phyloP scores from a whole-genome alignment of 2,888 invertebrate species.

The Drosophila fungiperda region DNA sequence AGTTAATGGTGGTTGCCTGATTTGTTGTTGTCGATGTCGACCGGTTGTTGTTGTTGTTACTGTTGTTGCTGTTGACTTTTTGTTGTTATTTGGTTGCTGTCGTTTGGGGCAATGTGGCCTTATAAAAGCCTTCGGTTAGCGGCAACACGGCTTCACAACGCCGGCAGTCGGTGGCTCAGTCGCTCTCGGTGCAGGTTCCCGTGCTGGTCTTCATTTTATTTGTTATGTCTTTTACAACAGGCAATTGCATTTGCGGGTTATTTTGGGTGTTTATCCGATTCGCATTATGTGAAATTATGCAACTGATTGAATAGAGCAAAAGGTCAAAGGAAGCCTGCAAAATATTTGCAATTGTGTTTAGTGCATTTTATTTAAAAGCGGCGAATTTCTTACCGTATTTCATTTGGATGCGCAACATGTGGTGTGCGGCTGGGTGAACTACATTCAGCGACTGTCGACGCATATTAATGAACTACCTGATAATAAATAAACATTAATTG shows the following conservation, averaged over 20 bases:
- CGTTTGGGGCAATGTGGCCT: slow-evolving; percentile 45
- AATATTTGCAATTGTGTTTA: neutral
- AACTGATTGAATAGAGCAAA: slow-evolving; percentile 30
- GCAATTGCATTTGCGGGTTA: slow-evolving; percentile 11
- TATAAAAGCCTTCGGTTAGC: slow-evolving; percentile 79
- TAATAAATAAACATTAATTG: slow-evolving; percentile 12
- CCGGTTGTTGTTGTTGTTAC: slow-evolving; percentile 38
- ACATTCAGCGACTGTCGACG: slow-evolving; percentile 35
- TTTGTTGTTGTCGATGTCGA: slow-evolving; percentile 54
- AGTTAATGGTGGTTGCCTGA: slow-evolving; percentile 79
- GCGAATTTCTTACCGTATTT: neutral
- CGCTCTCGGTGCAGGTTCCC: slow-evolving; percentile 52
- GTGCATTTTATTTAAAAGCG: neutral
- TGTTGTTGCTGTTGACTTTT: slow-evolving; percentile 26
- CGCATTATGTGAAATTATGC: slow-evolving; percentile 62
- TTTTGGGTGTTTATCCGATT: slow-evolving; percentile 4
- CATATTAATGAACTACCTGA: slow-evolving; percentile 41
- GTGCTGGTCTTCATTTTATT: slow-evolving; percentile 34
- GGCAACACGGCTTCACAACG: slow-evolving; percentile 75
- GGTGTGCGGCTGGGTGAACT: slow-evolving; percentile 48
- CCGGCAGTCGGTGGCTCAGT: slow-evolving; percentile 77
- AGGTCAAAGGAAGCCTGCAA: neutral
- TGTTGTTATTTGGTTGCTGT: slow-evolving; percentile 68
- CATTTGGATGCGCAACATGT: slow-evolving; percentile 71
- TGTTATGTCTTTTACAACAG: slow-evolving; percentile 10